These are phyloP conservation scores for Clitarchus hookeri DNA, from an alignment of 2,888 invertebrate species.

Conservation along the genomic window DNA sequence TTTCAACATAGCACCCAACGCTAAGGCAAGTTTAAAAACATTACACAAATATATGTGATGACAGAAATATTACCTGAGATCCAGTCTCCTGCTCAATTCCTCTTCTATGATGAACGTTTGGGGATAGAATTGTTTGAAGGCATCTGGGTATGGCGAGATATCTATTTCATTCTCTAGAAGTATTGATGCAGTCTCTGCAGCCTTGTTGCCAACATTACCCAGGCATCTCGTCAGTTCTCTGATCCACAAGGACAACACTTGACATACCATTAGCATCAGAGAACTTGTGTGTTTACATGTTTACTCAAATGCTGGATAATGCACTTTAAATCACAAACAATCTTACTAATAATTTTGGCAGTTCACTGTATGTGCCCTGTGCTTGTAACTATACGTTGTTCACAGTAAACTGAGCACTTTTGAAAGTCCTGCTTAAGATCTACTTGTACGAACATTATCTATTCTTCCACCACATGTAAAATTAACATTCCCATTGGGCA, in stretches of 20 bases:
- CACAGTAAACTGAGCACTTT: no score
- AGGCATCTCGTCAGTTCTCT: conserved; percentile 68
- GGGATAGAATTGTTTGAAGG: conserved; percentile 56
- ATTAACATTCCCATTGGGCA: no score
- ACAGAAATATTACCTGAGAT: conserved; percentile 52
- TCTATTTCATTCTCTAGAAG: conserved; percentile 79
- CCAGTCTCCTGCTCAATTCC: conserved; percentile 50
- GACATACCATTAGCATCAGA: no score
- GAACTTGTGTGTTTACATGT: no score
- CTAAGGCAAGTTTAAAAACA: neutral
- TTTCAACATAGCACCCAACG: neutral
- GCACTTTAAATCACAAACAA: no score
- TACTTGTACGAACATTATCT: no score
- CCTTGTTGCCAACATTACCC: conserved; percentile 76
- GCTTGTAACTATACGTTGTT: no score
- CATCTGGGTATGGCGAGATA: conserved; percentile 70
- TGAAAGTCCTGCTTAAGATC: no score
- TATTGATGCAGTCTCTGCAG: conserved; percentile 79
- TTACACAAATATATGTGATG: neutral
- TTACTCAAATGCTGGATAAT: no score
- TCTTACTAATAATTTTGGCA: no score
- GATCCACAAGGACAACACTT: conserved; percentile 32
- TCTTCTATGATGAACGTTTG: conserved; percentile 48
- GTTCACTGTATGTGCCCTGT: no score
- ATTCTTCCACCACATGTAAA: no score